Evolutionary conservation across 1,140 invertebrate genomes (phyloP).

Genomic region (Spodoptera litura): DNA sequence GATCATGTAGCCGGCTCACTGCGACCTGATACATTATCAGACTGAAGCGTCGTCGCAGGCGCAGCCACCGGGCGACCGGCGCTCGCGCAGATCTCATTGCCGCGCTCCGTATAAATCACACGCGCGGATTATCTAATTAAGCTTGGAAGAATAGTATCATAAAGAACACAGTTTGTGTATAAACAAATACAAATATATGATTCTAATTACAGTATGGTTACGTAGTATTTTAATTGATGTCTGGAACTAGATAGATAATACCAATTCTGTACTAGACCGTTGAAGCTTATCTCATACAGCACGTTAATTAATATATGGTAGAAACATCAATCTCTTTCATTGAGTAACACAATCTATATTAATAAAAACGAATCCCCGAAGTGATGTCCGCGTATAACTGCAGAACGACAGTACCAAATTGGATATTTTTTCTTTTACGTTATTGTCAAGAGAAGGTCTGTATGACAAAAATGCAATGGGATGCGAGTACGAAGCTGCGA

Average conservation of each 20-base stretch:
- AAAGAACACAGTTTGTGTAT: constrained; percentile 28
- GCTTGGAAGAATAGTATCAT: constrained; percentile 43
- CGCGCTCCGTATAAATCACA: constrained; percentile 63
- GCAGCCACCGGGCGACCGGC: constrained; percentile 56
- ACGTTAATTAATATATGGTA: constrained; percentile 20
- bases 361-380: too few species aligned
- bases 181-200: constrained; percentile 32
- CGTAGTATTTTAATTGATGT: constrained; percentile 24
- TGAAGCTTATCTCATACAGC: constrained; percentile 6
- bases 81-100: constrained; percentile 66
- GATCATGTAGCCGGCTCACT: constrained; percentile 61
- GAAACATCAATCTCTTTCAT: neutral
- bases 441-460: too few species aligned
- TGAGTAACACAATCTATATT: neutral
- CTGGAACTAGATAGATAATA: constrained; percentile 3
- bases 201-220: constrained; percentile 9
- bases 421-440: too few species aligned
- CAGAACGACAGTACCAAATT: too few species aligned
- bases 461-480: too few species aligned
- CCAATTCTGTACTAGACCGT: constrained; percentile 4
- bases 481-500: too few species aligned
- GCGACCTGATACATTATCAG: constrained; percentile 66
- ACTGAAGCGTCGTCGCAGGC: constrained; percentile 65
- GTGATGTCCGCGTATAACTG: too few species aligned
- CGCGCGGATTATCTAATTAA: constrained; percentile 59